These are phyloP conservation scores for Chiloscyllium plagiosum DNA, from an alignment of 2,113 vertebrate genomes.

Conservation along the genomic window DNA sequence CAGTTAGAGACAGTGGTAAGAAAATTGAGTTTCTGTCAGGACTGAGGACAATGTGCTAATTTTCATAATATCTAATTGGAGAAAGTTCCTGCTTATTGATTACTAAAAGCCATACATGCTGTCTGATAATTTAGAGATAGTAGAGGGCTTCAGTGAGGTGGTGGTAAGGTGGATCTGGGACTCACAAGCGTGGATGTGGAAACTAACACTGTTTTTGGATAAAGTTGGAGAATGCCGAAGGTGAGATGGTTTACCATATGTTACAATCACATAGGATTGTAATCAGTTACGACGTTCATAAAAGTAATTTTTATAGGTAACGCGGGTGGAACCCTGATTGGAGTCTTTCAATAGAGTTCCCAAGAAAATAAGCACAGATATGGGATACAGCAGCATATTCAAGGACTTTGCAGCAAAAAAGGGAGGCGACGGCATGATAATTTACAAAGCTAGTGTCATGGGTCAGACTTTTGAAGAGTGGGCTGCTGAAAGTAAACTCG, in stretches of 20 bases:
- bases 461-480: neutral
- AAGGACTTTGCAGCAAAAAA: neutral
- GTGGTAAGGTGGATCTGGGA: neutral
- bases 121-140: neutral
- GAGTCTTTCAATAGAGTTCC: neutral
- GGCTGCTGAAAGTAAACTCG: neutral
- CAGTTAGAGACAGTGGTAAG: too few species aligned
- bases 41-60: neutral
- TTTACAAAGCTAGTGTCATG: neutral
- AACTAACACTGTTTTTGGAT: neutral
- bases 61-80: neutral
- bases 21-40: neutral
- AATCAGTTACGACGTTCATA: neutral
- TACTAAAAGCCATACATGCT: neutral
- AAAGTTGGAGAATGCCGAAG: neutral
- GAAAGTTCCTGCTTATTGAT: neutral
- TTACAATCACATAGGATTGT: neutral
- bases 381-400: neutral
- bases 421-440: neutral
- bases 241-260: neutral
- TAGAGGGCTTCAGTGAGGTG: neutral
- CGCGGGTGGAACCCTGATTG: neutral
- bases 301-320: neutral
- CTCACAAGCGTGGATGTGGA: neutral
- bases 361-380: neutral